phyloP scores from a whole-genome alignment of 2,888 invertebrate species.

The Drosophila histrio region DNA sequence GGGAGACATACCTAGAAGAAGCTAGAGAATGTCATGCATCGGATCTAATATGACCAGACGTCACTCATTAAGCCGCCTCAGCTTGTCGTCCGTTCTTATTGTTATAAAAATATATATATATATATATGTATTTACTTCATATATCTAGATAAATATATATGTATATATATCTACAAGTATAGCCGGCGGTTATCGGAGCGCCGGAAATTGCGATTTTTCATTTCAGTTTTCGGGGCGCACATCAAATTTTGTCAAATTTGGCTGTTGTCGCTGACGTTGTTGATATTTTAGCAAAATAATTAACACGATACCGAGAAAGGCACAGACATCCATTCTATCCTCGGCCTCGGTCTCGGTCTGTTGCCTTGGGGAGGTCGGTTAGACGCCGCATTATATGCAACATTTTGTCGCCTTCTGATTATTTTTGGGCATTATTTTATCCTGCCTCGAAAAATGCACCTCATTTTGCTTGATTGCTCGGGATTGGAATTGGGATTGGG shows the following conservation, averaged over 20 bases:
- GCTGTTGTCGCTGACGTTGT: slow-evolving; percentile 38
- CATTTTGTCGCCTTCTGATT: slow-evolving; percentile 75
- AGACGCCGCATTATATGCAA: slow-evolving; percentile 71
- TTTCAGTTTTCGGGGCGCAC: slow-evolving; percentile 64
- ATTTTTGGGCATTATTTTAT: slow-evolving; percentile 65
- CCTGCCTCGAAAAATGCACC: slow-evolving; percentile 53
- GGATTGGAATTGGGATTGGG: slow-evolving; percentile 23
- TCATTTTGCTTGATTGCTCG: slow-evolving; percentile 73
- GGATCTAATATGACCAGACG: slow-evolving; percentile 75
- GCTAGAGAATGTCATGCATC: slow-evolving; percentile 40
- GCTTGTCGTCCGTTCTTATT: slow-evolving; percentile 55
- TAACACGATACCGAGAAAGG: slow-evolving; percentile 52
- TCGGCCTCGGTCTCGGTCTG: not conserved
- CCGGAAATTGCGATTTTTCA: slow-evolving; percentile 77
- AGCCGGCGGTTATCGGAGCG: slow-evolving; percentile 69
- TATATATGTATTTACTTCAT: not conserved
- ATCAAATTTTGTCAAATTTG: slow-evolving; percentile 75
- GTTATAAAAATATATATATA: slow-evolving; percentile 36
- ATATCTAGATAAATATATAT: slow-evolving; percentile 26
- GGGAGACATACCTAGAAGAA: not conserved
- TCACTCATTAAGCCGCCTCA: slow-evolving; percentile 72
- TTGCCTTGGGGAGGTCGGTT: slow-evolving; percentile 6
- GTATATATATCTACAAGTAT: slow-evolving; percentile 42
- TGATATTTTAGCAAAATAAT: slow-evolving; percentile 74
- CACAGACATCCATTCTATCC: not conserved